Evolutionary conservation across 2,113 vertebrate species (phyloP).

Genomic region (Pelvicachromis taeniatus): DNA sequence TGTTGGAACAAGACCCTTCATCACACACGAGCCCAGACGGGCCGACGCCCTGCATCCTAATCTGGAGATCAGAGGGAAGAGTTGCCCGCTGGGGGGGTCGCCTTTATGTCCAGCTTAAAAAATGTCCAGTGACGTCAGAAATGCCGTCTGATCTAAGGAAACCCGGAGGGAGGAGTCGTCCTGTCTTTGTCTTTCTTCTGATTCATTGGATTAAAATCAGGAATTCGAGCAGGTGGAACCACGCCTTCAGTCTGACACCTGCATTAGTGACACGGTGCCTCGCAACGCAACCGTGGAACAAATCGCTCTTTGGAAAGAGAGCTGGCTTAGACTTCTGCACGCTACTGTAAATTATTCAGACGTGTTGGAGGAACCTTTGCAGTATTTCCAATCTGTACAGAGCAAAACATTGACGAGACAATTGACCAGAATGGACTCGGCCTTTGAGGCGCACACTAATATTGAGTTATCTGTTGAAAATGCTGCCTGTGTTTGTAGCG

Average conservation of each 20-base stretch:
- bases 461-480: not conserved
- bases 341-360: not conserved
- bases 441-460: not conserved
- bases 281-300: not conserved
- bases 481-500: not conserved
- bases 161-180: not conserved
- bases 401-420: not conserved
- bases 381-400: not conserved
- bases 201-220: not conserved
- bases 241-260: not conserved
- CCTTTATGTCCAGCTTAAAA: not conserved
- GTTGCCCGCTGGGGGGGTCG: not conserved
- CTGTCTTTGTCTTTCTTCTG: not conserved
- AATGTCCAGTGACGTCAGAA: not conserved
- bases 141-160: not conserved
- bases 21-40: not conserved
- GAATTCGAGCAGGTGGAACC: not conserved
- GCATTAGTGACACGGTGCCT: not conserved
- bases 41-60: conserved; percentile 6
- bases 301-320: not conserved
- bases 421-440: not conserved
- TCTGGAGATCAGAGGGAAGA: not conserved
- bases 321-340: not conserved
- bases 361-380: rapidly evolving
- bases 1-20: conserved; percentile 20